Conservation (phyloP, 2,797 vertebrate species). For the Podarcis lilfordi region DNA sequence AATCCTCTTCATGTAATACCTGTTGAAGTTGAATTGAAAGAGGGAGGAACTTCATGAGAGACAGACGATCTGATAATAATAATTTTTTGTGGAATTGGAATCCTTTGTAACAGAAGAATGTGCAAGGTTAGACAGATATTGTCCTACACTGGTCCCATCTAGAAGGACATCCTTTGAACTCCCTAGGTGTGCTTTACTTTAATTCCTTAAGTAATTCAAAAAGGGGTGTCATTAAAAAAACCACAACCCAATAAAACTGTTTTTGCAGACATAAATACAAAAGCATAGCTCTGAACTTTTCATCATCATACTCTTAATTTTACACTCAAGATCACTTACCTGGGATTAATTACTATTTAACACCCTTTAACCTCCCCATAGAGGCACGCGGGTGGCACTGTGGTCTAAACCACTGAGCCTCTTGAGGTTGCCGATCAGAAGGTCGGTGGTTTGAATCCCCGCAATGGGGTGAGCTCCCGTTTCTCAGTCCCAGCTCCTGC, state of each 20-base stretch:
- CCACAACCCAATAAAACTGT: background rate
- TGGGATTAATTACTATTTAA: background rate
- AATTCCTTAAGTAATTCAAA: constrained; percentile 19
- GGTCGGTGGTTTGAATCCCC: no score
- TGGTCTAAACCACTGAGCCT: no score
- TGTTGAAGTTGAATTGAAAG: constrained; percentile 45
- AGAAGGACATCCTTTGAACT: constrained; percentile 47
- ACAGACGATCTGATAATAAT: constrained; percentile 47
- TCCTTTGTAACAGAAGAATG: constrained; percentile 43
- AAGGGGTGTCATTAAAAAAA: background rate
- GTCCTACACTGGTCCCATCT: constrained; percentile 18
- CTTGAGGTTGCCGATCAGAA: no score
- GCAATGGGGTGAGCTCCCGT: no score
- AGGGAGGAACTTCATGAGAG: constrained; percentile 29
- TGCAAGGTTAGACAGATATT: constrained; percentile 37
- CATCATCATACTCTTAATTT: background rate
- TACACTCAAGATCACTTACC: background rate
- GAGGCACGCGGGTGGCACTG: no score
- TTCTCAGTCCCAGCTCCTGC: no score
- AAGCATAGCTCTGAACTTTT: background rate
- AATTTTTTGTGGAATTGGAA: constrained; percentile 31
- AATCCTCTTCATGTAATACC: constrained; percentile 52
- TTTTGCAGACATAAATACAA: background rate
- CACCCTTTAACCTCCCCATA: background rate
- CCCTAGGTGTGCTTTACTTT: constrained; percentile 41